Percentiles rank a stretch among this genome's conserved stretches.
These are phyloP conservation scores for Neodon shergylaensis DNA, from an alignment of 2,113 vertebrate species.

Conservation along the genomic window DNA sequence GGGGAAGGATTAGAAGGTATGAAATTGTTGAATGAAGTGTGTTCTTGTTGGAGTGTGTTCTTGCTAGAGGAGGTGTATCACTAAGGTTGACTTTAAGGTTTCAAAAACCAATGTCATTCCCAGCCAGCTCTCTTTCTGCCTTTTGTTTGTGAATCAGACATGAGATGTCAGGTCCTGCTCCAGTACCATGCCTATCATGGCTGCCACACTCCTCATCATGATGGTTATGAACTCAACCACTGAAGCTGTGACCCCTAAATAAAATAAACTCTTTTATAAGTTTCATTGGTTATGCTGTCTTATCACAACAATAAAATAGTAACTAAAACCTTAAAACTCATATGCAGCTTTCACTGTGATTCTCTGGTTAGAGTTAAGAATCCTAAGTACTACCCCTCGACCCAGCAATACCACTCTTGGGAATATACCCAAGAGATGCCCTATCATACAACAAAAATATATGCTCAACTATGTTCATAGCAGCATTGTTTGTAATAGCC, in stretches of 20 bases:
- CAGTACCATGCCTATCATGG: background rate
- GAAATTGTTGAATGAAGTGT: background rate
- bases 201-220: background rate
- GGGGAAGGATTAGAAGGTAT: background rate
- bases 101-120: background rate
- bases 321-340: background rate
- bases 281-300: background rate
- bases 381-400: background rate
- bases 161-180: background rate
- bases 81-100: background rate
- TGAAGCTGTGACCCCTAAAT: background rate
- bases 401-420: too few species aligned
- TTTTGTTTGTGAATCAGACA: background rate
- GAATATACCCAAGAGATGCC: too few species aligned
- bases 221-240: too few species aligned
- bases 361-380: background rate
- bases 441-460: too few species aligned
- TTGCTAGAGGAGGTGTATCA: background rate
- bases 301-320: background rate
- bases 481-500: too few species aligned
- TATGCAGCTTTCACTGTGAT: background rate
- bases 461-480: too few species aligned
- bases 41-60: background rate
- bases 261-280: background rate
- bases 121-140: background rate